Evolutionary conservation across 2,113 vertebrate genomes (phyloP), one percentile per base, ranked within the genome.

Genomic region (Rhabdomys dilectus): DNA sequence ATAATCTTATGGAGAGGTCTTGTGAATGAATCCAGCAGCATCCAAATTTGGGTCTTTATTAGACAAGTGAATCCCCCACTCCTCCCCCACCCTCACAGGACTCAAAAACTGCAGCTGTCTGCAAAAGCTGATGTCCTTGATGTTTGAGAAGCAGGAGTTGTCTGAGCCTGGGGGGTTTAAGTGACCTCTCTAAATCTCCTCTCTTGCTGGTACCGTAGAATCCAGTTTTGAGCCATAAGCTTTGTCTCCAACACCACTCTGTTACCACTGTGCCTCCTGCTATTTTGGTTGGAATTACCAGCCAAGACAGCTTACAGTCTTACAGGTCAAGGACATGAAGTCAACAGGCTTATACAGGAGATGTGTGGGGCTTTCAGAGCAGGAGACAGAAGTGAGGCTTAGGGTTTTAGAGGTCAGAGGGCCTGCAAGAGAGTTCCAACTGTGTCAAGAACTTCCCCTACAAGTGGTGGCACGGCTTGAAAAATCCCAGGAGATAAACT

Each of bases 291-390:
- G 56, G 42, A 45, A 89, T 16, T 21, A 39, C 0, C 17, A 2
- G 24, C 60, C 13, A 9, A 2, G 3, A 0, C 2, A n/a, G 10
- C 64, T 77, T n/a, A 16, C 62, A 31, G 87, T 76, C 87, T 51
- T 13, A 17, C 26, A n/a, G 60, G 24, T 45, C 80, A 45, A 80
- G 80, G 62, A 73, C 12, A 12, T 17, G n/a, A 45, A 73, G 45
- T 7, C 22, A 42, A n/a, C 0, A 11, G 42, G 51, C 19, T 81
- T 22, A 31, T 2, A 2, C 21, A 7, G 8, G n/a, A 1, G 3
- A 13, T 58, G 15, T 3, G 5, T 45, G 56, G 56, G 56, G 42
- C 66, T 60, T 68, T 58, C 0, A 11, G 64, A 89, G 73, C 60
- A 8, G 0, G 58, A 60, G 21, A 24, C 0, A 1, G 22, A 89